Conservation (phyloP, 2,888 invertebrate genomes). For the Idaea aversata region DNA sequence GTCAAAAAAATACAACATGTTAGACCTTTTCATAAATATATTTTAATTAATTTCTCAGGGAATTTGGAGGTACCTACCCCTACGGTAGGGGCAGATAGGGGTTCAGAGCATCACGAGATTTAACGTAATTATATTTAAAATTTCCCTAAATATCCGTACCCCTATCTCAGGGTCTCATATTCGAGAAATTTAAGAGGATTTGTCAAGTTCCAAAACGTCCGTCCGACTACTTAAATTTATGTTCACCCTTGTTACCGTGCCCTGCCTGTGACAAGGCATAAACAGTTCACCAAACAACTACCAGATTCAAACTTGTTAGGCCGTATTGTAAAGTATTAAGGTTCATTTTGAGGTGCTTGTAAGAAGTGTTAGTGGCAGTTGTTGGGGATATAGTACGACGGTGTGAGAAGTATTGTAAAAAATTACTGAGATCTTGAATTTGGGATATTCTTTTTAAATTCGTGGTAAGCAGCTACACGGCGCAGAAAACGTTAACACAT, state of each 20-base stretch:
- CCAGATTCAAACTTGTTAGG: neutral
- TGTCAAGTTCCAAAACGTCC: constrained; percentile 54
- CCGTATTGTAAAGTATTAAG: neutral
- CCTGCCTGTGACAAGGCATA: constrained; percentile 53
- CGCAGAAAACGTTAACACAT: neutral
- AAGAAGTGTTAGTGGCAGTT: neutral
- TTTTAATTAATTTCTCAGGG: neutral
- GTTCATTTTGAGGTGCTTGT: neutral
- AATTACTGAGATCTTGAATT: neutral
- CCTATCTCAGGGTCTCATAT: constrained; percentile 43
- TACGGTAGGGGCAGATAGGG: neutral
- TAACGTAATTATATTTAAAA: constrained; percentile 43
- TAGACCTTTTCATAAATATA: neutral
- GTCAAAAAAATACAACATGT: too few relatives aligned
- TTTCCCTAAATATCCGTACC: constrained; percentile 46
- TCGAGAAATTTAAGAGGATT: constrained; percentile 66
- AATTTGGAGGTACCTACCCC: too few relatives aligned
- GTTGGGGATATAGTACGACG: neutral
- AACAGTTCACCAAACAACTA: constrained; percentile 37
- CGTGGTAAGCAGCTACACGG: neutral
- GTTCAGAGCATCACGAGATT: constrained; percentile 60
- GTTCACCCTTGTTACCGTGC: constrained; percentile 54
- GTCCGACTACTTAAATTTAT: constrained; percentile 51
- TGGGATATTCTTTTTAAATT: neutral
- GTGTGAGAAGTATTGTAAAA: neutral